Conservation (phyloP, 2,888 invertebrate genomes). For the Drosophila robusta region DNA sequence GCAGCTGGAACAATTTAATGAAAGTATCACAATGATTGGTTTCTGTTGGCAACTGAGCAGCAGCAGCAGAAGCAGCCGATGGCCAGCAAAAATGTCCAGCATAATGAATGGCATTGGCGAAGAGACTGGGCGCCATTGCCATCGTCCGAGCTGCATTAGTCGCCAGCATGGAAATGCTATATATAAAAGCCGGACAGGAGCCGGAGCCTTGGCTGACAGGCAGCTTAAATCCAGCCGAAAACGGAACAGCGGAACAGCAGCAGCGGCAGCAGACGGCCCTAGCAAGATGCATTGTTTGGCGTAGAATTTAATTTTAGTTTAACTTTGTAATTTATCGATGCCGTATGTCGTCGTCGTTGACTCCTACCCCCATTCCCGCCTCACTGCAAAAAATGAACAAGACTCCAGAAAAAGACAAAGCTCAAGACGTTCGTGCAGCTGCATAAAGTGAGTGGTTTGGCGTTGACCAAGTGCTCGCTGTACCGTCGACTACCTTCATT, state of each 20-base stretch:
- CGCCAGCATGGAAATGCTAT: slow-evolving; percentile 81
- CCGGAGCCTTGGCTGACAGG: slow-evolving; percentile 72
- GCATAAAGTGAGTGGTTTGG: slow-evolving; percentile 36
- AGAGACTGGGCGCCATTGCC: slow-evolving; percentile 74
- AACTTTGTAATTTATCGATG: slow-evolving; percentile 81
- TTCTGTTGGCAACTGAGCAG: slow-evolving; percentile 78
- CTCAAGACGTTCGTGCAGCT: slow-evolving; percentile 45
- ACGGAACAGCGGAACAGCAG: slow-evolving; percentile 49
- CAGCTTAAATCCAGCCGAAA: slow-evolving; percentile 81
- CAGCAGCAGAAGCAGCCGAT: slow-evolving; percentile 34
- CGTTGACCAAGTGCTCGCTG: slow-evolving; percentile 45
- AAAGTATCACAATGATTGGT: slow-evolving; percentile 82
- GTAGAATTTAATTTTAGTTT: slow-evolving; percentile 81
- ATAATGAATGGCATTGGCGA: slow-evolving; percentile 80
- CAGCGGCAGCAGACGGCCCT: slow-evolving; percentile 38
- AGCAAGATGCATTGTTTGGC: slow-evolving; percentile 80
- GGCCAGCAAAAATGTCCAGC: slow-evolving; percentile 67
- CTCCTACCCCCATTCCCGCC: slow-evolving; percentile 2
- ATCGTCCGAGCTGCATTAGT: slow-evolving; percentile 73
- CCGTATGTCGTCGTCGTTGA: slow-evolving; percentile 73
- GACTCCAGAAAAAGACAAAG: slow-evolving; percentile 42
- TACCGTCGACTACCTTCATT: slow-evolving; percentile 74
- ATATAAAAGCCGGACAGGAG: slow-evolving; percentile 58
- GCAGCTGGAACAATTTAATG: slow-evolving; percentile 67
- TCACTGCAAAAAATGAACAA: slow-evolving; percentile 2